phyloP scores from a whole-genome alignment of 2,113 vertebrate genomes.

The Macrotus californicus region DNA sequence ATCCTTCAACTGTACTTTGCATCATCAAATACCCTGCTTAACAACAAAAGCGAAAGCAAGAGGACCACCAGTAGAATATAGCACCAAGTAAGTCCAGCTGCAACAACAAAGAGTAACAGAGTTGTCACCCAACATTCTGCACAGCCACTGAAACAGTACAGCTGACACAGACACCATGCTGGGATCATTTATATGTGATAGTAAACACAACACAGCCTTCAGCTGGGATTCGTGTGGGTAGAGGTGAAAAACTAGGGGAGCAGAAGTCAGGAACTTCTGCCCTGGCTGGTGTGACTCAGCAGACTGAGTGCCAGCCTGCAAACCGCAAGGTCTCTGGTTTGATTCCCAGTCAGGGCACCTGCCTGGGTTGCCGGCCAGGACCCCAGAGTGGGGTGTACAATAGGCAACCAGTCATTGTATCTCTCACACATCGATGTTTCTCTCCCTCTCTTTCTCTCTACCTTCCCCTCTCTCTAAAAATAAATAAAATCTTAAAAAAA shows the following conservation, averaged over 20 bases:
- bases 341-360: too few relatives aligned
- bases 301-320: too few relatives aligned
- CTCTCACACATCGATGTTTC: too few relatives aligned
- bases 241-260: neutral
- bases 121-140: neutral
- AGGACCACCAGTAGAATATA: neutral
- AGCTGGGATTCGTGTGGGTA: neutral
- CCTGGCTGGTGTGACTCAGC: too few relatives aligned
- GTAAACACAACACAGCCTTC: neutral
- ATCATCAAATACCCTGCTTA: neutral
- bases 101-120: neutral
- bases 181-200: neutral
- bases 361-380: too few relatives aligned
- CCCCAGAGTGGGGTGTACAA: too few relatives aligned
- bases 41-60: neutral
- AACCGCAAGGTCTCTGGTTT: too few relatives aligned
- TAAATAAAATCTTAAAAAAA: too few relatives aligned
- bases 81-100: neutral
- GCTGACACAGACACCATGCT: neutral
- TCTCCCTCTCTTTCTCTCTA: too few relatives aligned
- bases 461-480: too few relatives aligned
- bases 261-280: neutral
- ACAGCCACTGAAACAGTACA: neutral
- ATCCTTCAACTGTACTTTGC: neutral
- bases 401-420: too few relatives aligned